Conservation (phyloP, 2,113 vertebrate genomes). For the Amphiprion percula region DNA sequence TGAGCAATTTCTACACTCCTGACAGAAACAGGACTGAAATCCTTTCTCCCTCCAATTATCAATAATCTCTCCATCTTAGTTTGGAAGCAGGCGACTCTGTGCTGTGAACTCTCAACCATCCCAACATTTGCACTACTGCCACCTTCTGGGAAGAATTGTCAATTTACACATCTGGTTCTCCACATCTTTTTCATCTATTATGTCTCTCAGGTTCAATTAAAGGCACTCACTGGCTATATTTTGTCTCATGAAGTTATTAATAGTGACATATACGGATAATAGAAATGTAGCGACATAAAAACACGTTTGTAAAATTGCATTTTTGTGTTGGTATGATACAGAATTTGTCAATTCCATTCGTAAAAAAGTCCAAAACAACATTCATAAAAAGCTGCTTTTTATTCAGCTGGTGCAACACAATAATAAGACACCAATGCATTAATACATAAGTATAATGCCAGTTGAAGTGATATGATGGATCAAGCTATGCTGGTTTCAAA, state of each 20-base stretch:
- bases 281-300: too few relatives aligned
- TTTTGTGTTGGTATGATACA: too few relatives aligned
- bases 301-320: too few relatives aligned
- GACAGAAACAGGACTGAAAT: too few relatives aligned
- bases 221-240: too few relatives aligned
- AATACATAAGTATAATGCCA: conserved; percentile 68
- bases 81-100: not conserved
- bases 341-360: not conserved
- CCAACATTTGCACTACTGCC: not conserved
- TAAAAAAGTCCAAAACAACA: conserved; percentile 41
- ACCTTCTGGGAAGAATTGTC: not conserved
- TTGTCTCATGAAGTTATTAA: not conserved
- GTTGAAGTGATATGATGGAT: conserved; percentile 45
- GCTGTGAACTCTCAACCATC: conserved; percentile 9
- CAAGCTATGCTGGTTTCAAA: conserved; percentile 44
- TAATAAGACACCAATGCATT: conserved; percentile 70
- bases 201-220: too few relatives aligned
- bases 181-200: too few relatives aligned
- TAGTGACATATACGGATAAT: not conserved
- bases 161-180: too few relatives aligned
- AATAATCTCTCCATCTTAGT: too few relatives aligned
- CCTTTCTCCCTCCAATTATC: too few relatives aligned
- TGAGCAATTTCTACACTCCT: too few relatives aligned
- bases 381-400: conserved; percentile 73
- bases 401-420: conserved; percentile 76